Evolutionary conservation across 2,888 invertebrate genomes (phyloP).

Genomic region (Acanthococcus lagerstroemiae): DNA sequence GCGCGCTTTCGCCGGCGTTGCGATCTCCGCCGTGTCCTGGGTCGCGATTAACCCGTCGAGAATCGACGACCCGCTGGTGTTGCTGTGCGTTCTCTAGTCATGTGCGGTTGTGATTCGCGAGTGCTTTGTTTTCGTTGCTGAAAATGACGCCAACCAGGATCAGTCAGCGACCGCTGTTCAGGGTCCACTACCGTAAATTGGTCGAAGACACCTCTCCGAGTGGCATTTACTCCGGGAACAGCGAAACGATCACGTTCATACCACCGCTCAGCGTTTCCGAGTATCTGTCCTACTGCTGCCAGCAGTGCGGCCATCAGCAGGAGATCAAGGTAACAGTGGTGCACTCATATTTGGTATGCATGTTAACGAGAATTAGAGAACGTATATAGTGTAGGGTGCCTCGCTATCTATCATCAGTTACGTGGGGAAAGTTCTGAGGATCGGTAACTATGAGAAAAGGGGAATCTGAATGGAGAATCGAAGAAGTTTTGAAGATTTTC

Average conservation of each 20-base stretch:
- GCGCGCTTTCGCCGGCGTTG: background rate
- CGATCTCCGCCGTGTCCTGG: background rate
- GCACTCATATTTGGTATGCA: background rate
- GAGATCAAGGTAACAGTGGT: slow-evolving; percentile 22
- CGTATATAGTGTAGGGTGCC: too few species aligned
- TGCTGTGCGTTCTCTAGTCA: background rate
- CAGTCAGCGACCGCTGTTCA: slow-evolving; percentile 45
- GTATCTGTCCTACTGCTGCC: slow-evolving; percentile 35
- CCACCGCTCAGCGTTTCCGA: slow-evolving; percentile 31
- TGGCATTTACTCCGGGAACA: slow-evolving; percentile 46
- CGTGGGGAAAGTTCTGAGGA: too few species aligned
- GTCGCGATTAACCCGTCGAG: too few species aligned
- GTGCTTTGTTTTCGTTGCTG: background rate
- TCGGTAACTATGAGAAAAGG: too few species aligned
- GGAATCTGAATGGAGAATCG: too few species aligned
- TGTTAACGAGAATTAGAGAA: too few species aligned
- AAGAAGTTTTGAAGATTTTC: too few species aligned
- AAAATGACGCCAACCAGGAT: slow-evolving; percentile 26
- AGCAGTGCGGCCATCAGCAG: slow-evolving; percentile 34
- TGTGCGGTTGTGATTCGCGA: background rate
- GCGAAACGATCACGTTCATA: slow-evolving; percentile 15
- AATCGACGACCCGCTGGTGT: too few species aligned
- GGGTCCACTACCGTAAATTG: slow-evolving; percentile 51
- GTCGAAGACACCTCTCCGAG: slow-evolving; percentile 51
- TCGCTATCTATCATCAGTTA: too few species aligned